Percentiles rank a stretch among this genome's conserved stretches.
Conservation (phyloP, 2,113 vertebrate species). For the Choloepus hoffmanni region DNA sequence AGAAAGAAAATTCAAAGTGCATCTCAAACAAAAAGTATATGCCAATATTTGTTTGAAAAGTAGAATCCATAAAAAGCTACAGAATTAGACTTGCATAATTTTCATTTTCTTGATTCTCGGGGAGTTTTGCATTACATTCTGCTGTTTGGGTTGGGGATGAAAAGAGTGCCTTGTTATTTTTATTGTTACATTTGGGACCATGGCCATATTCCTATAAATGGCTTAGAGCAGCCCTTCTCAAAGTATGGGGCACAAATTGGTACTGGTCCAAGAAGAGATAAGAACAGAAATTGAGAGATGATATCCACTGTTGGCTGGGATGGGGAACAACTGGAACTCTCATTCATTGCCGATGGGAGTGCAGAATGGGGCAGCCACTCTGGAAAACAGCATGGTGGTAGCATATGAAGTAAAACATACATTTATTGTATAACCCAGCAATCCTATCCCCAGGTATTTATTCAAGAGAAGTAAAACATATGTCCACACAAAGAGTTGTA, state of each 20-base stretch:
- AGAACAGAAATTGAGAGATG: background rate
- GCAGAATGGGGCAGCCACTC: background rate
- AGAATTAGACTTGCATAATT: background rate
- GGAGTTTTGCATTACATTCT: background rate
- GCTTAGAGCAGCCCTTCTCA: background rate
- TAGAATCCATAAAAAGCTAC: background rate
- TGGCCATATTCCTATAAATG: background rate
- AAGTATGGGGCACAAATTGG: background rate
- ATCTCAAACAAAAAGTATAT: background rate
- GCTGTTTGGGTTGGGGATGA: background rate
- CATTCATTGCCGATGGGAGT: background rate
- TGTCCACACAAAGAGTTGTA: background rate
- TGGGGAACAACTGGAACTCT: background rate
- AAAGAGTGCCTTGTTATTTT: background rate
- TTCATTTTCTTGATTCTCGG: background rate
- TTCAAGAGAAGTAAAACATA: background rate
- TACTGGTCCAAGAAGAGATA: background rate
- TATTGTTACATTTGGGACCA: background rate
- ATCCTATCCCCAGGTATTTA: background rate
- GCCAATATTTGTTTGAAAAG: background rate
- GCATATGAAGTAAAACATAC: background rate
- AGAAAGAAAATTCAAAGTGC: background rate
- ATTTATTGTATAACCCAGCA: background rate
- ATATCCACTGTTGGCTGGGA: background rate
- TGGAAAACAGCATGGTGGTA: background rate